Base-by-base conservation (phyloP, 2,888 invertebrate genomes). In the Athripsodes cinereus region DNA sequence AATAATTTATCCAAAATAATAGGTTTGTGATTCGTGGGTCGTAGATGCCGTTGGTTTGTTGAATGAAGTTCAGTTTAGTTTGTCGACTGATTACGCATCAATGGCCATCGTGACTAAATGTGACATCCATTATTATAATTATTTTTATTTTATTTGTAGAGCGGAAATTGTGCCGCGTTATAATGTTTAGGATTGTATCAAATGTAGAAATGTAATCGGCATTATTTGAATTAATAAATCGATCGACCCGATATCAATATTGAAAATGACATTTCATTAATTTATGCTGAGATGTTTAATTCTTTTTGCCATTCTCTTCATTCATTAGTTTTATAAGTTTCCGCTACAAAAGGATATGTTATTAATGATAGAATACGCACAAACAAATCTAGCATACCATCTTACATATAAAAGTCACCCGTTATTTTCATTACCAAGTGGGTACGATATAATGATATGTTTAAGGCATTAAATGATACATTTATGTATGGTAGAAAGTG, bases 1-100 rank as follows among this genome's bases (percentile, higher is more conserved):
- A 10, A 26, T 26, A 26, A 26, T 26, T 26, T 26, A 26, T 26
- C 10, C 26, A 26, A 6, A 26, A 26, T 26, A 26, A 26, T 44
- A 3, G 44, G 44, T 18, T n/a, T 16, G 18, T 44, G 3, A 18
- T 44, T 44, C 48, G 60, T 60, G 53, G 55, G 58, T 34, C 52
- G 61, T 58, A 61, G 58, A 58, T 61, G 61, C 58, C 58, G 61
- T 58, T 53, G 52, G n/a, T n/a, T n/a, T n/a, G n/a, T 26, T 26
- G 20, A 49, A 21, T 26, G 10, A 13, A 40, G 40, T 40, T 40
- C 40, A 13, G 3, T 40, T 5, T 16, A 16, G 16, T n/a, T 40
- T 40, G 40, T 3, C 3, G 13, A 40, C 16, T 40, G 49, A 59
- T 47, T 47, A 59, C 57, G 60, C 57, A 52, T 55, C 48, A 54